A percentile compares a stretch with the other conserved stretches of the same genome.
Evolutionary conservation across 2,888 invertebrate species (phyloP).

Genomic region (Eremobia ochroleuca): DNA sequence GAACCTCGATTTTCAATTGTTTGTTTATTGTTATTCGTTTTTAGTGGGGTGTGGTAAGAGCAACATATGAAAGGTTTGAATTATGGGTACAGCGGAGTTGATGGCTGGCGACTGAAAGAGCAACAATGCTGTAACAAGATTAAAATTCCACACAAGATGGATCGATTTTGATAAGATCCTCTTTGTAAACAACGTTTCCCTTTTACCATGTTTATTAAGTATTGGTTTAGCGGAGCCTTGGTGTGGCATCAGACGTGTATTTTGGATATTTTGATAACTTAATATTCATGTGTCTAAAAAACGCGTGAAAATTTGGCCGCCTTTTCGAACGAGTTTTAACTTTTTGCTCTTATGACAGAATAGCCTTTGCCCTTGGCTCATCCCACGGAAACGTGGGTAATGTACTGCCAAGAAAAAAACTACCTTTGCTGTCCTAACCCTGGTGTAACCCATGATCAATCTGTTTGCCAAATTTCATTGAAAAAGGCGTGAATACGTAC

Average conservation of each 20-base stretch:
- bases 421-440: not conserved
- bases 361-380: not conserved
- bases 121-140: constrained; percentile 61
- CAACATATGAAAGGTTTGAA: constrained; percentile 64
- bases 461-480: not conserved
- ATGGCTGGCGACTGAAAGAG: constrained; percentile 57
- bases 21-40: constrained; percentile 13
- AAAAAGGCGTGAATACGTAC: not conserved
- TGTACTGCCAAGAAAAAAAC: not conserved
- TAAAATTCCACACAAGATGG: constrained; percentile 66
- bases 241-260: not conserved
- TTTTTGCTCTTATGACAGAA: not conserved
- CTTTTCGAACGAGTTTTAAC: not conserved
- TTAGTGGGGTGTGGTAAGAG: constrained; percentile 35
- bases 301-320: not conserved
- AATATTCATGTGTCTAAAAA: not conserved
- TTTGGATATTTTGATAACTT: constrained; percentile 21
- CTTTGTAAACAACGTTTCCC: constrained; percentile 57
- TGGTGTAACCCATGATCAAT: too few species aligned
- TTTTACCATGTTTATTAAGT: constrained; percentile 53
- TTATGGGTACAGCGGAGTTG: constrained; percentile 59
- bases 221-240: constrained; percentile 28
- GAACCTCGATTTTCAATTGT: not conserved
- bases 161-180: constrained; percentile 62
- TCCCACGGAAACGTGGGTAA: not conserved